phyloP scores from a whole-genome alignment of 2,888 invertebrate genomes.

The Chymomyza procnemis region DNA sequence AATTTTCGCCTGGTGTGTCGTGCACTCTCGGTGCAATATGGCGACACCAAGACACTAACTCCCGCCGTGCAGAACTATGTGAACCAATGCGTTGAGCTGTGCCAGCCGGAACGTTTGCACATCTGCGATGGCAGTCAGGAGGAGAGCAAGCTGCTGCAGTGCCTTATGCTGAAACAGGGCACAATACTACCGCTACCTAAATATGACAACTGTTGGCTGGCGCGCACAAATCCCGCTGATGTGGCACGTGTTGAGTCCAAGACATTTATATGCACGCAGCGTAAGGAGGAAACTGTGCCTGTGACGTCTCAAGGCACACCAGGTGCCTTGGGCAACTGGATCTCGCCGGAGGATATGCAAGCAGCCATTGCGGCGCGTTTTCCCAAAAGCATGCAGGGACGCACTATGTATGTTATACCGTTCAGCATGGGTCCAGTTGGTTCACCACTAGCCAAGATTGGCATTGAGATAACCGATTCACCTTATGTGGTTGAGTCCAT shows the following conservation, averaged over 20 bases:
- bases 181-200: slow-evolving; percentile 89
- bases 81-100: slow-evolving; percentile 88
- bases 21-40: slow-evolving; percentile 71
- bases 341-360: slow-evolving; percentile 89
- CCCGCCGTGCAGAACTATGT: slow-evolving; percentile 83
- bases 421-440: slow-evolving; percentile 99
- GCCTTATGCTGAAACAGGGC: slow-evolving; percentile 87
- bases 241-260: slow-evolving; percentile 98
- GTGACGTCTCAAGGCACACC: slow-evolving; percentile 86
- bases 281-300: slow-evolving; percentile 90
- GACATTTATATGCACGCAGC: slow-evolving; percentile 94
- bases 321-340: slow-evolving; percentile 95
- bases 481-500: slow-evolving; percentile 98
- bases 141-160: slow-evolving; percentile 87
- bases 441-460: slow-evolving; percentile 96
- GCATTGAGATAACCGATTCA: slow-evolving; percentile 97
- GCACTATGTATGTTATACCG: slow-evolving; percentile 99
- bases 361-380: slow-evolving; percentile 89
- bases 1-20: slow-evolving; percentile 63
- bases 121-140: slow-evolving; percentile 94
- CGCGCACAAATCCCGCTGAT: slow-evolving; percentile 96
- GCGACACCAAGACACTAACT: slow-evolving; percentile 79
- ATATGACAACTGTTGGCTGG: slow-evolving; percentile 96
- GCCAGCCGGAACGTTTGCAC: slow-evolving; percentile 91
- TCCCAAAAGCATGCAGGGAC: slow-evolving; percentile 92